Base-by-base conservation (phyloP, 2,113 vertebrate species). In the Oostethus manadensis region DNA sequence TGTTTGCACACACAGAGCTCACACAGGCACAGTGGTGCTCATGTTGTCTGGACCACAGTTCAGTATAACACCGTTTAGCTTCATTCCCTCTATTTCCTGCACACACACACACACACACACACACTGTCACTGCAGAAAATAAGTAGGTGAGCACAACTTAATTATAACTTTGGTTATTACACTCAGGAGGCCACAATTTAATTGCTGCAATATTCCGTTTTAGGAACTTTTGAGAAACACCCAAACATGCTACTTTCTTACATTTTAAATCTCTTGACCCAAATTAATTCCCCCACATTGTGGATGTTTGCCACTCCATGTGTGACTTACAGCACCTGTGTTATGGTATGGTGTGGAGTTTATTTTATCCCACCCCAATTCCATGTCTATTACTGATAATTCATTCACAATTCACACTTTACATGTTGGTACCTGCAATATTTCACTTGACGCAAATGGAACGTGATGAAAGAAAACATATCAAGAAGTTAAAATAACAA, bases 251-350 rank as follows among this genome's bases (percentile, higher is more conserved):
- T 56, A 8, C 6, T 6, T 56, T 54, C 23, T 35, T 33, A 53
- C 17, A 56, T 64, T 49, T 33, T 17, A 67, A 64, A 44, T 50
- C 45, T n/a, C 50, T 45, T 51, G 33, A n/a, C 22, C 17, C 4
- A 33, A 29, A 35, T 51, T 35, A n/a, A 13, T 46, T 58, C 56
- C 38, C 71, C 57, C 62, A 68, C 72, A 47, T 58, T 11, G 53
- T 71, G 70, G 62, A 64, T 68, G 23, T 26, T 26, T 26, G 23
- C 23, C 23, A 26, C 23, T 26, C 23, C 56, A 20, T 33, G 46
- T 18, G 18, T 48, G 47, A 40, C 56, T 60, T 56, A 44, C 48
- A 33, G 51, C 29, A 33, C 29, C 29, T 33, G 5, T 33, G 7
- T 4, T 6, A 33, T 33, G 29, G 1, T 33, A 33, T 33, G 29